Evolutionary conservation across 2,113 vertebrate genomes (phyloP), one percentile per base, ranked within the genome.

Genomic region (Agapornis roseicollis): DNA sequence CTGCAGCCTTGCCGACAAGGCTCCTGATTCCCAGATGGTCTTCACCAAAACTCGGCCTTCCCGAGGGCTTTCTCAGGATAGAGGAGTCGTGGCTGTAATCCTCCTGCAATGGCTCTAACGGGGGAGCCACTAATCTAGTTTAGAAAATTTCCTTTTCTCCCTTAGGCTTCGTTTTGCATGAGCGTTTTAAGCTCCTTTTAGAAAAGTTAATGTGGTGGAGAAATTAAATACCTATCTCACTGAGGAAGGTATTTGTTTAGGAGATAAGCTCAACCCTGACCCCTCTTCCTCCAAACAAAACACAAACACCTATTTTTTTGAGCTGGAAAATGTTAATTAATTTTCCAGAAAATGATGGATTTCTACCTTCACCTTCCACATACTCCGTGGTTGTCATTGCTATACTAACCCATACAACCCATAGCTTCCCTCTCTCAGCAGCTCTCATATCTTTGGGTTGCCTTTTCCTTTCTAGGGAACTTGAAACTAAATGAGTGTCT

Each of bases 401-500:
- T 89, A 29, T 70, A 15, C 49, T 47, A 71, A 76, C 47, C 37
- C 52, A 56, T 9, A 29, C 28, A 82, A 77, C 42, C 74, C 61
- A 5, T 76, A 77, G 77, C 77, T 80, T 88, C 55, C 85, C 24
- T n/a, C 33, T 39, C 76, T 64, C 60, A 23, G 91, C 85, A 80
- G 82, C 90, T 88, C 82, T 25, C 10, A 78, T 80, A 79, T 88
- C 85, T 93, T 93, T 60, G 88, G 65, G 92, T 49, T 92, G 92
- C 70, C 89, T 93, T 89, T 70, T 49, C 77, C 56, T 81, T 96
- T 93, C 90, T 61, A 35, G 77, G 88, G 77, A 95, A 85, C 61
- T 95, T 90, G 94, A 81, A 96, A 96, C 96, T 96, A 96, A 97
- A 96, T 92, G 72, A 93, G 88, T 88, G 90, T 29, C 94, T 93